Base-by-base conservation (phyloP, 1,140 invertebrate genomes). In the Halesus radiatus region DNA sequence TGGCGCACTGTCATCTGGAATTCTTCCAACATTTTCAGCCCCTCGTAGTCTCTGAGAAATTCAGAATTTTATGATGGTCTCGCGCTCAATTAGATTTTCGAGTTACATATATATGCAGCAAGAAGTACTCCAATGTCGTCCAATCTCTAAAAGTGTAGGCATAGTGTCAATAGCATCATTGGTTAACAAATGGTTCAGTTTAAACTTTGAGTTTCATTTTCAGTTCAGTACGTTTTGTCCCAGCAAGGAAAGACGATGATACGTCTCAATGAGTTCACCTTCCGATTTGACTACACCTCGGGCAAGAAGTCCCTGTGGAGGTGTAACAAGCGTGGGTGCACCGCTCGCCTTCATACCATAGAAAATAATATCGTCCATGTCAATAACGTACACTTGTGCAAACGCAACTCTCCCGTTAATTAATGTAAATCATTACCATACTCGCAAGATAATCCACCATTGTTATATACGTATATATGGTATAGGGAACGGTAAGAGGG, bases 151-250 rank as follows among this genome's bases (percentile, higher is more conserved):
- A 13, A 45, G 8, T 45, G 10, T 45, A 13, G 8, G 37, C 20
- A 20, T 56, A 7, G 8, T 7, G 3, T 18, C 1, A 16, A 54
- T 56, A 56, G 0, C 54, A 56, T 56, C 54, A 56, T 56, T 22
- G 1, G 10, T 3, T 22, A 18, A 7, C 18, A 5, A 18, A 56
- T 2, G 26, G 1, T n/a, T 20, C 4, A 66, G 54, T 0, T 58
- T 58, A 20, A 45, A 45, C 37, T 13, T 45, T 45, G 10, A 32
- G 6, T 45, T 45, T 45, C 37, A 45, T 37, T 75, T 75, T 29
- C 54, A 75, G 72, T 75, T 29, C 18, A 81, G 72, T 13, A 78
- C 29, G 18, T 75, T 75, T 50, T 75, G 23, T 75, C 72, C 4
- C 23, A 56, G 15, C 26, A 32, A 29, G 54, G 54, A 6, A 75